Base-by-base conservation (phyloP, 2,888 invertebrate species). In the Mythimna ferrago region DNA sequence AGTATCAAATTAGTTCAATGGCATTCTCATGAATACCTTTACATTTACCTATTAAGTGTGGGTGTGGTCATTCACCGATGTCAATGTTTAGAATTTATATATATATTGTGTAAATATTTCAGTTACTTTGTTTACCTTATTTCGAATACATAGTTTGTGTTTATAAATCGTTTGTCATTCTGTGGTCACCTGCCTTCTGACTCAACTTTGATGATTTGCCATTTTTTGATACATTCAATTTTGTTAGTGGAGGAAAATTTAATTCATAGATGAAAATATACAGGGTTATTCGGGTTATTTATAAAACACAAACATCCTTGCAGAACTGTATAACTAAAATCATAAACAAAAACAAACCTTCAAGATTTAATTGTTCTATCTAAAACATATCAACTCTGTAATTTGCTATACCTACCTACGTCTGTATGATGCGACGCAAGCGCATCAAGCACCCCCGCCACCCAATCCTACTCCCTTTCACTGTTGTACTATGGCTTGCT, bases 1-100 rank as follows among this genome's bases (percentile, higher is more conserved):
- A 71, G 35, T 72, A n/a, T n/a, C n/a, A n/a, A n/a, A 71, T 64
- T 78, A 32, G 16, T 64, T 66, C 32, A 54, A 32, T 44, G 10
- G 38, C 48, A 66, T 63, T 79, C 61, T 16, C 51, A 38, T 75
- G 19, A 66, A 69, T 53, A n/a, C 6, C n/a, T 44, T 6, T n/a
- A 32, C 16, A 2, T 67, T 62, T 19, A 41, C 21, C 44, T 51
- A 10, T 0, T 64, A 5, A 16, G 1, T 48, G 41, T 54, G n/a
- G 56, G 1, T 48, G 41, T 54, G n/a, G 56, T 53, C 35, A 80
- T 61, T 80, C 14, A 65, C 53, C 14, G 35, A 66, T 58, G 41
- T 38, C 80, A 61, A 65, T 35, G 21, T 66, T 14, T 60, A 53
- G 44, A 58, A 60, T 64, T 44, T 19, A 41, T 2, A 32, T 32